These are phyloP conservation scores for Ceratina japonica DNA, from an alignment of 1,140 invertebrate genomes.

Conservation along the genomic window DNA sequence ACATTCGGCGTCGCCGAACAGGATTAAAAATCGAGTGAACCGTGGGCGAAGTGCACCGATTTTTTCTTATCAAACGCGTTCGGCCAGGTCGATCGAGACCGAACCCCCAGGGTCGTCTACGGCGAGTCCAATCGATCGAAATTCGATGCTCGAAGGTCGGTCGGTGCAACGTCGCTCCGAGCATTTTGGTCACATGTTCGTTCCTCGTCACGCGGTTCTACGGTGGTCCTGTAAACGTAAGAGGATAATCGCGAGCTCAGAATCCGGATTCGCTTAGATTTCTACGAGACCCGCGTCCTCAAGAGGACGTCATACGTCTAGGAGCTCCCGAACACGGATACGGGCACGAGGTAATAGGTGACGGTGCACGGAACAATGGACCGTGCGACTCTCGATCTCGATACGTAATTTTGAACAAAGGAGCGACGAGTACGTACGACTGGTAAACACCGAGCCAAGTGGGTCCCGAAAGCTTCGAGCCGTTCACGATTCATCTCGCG, in stretches of 20 bases:
- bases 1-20: not conserved
- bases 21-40: too few relatives aligned
- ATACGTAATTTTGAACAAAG: conserved; percentile 13
- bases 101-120: too few relatives aligned
- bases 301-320: not conserved
- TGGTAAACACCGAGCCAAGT: conserved; percentile 36
- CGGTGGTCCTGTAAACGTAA: not conserved
- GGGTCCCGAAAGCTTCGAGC: not conserved
- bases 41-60: not conserved
- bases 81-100: too few relatives aligned
- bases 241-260: not conserved
- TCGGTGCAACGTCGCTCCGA: conserved; percentile 38
- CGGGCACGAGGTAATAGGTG: not conserved
- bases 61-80: too few relatives aligned
- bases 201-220: conserved; percentile 44
- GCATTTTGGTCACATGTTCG: conserved; percentile 49
- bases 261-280: not conserved
- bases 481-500: not conserved
- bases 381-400: not conserved
- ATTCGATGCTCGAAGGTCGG: conserved; percentile 53
- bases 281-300: not conserved
- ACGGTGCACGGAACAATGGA: not conserved
- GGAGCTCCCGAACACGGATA: too few relatives aligned
- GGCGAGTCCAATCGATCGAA: conserved; percentile 18
- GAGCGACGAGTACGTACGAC: conserved; percentile 15